Conservation (phyloP, 2,797 vertebrate species). For the Caiman crocodilus region DNA sequence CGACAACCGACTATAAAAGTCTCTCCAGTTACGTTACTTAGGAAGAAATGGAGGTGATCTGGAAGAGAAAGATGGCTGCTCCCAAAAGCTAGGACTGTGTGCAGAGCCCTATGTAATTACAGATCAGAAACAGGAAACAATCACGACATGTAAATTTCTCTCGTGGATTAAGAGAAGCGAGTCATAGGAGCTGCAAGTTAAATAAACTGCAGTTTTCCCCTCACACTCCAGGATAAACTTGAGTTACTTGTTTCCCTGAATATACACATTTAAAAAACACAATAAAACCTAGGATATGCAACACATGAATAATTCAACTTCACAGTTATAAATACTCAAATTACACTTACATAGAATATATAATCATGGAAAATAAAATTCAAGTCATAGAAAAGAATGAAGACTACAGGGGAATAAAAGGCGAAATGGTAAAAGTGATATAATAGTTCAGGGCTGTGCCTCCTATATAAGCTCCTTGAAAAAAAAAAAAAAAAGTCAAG, state of each 20-base stretch:
- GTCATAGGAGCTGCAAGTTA: conserved; percentile 72
- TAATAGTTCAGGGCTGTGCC: conserved; percentile 74
- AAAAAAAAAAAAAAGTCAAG: not conserved
- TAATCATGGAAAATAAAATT: conserved; percentile 86
- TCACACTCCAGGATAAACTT: conserved; percentile 70
- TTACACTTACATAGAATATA: conserved; percentile 91
- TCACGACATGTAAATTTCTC: conserved; percentile 64
- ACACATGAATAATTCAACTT: conserved; percentile 89
- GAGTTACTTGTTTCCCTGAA: conserved; percentile 82
- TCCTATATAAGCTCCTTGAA: conserved; percentile 63
- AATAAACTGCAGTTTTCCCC: conserved; percentile 70
- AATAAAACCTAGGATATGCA: conserved; percentile 83
- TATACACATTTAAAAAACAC: conserved; percentile 73
- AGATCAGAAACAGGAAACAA: conserved; percentile 73
- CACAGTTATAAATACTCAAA: conserved; percentile 98
- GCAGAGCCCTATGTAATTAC: conserved; percentile 57
- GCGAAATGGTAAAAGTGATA: conserved; percentile 86
- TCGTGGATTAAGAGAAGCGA: conserved; percentile 72
- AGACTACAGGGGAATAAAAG: conserved; percentile 84
- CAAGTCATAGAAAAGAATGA: conserved; percentile 92
- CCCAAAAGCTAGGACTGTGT: conserved; percentile 71
- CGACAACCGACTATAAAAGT: not conserved
- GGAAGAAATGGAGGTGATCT: conserved; percentile 35
- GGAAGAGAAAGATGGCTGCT: conserved; percentile 77
- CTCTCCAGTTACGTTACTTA: not conserved